Base-by-base conservation (phyloP, 2,113 vertebrate genomes). In the Mionectes macconnelli region DNA sequence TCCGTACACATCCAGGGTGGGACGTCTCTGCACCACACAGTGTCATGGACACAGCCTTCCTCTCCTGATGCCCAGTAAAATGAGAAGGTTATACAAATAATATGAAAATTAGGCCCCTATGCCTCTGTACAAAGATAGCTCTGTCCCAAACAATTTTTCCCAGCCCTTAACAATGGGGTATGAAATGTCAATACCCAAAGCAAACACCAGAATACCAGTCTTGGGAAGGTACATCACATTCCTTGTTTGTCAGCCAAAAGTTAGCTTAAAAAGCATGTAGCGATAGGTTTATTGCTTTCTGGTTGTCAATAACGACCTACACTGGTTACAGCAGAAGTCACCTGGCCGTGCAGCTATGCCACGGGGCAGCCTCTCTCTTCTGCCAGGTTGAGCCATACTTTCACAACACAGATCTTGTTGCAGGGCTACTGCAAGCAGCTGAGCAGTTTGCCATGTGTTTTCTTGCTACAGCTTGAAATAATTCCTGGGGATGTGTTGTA, bases 1-100 rank as follows among this genome's bases (percentile, higher is more conserved):
- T 64, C 25, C 0, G 49, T 12, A 53, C 0, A 0, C 11, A 53
- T 2, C 31, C 5, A 1, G 14, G 42, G 18, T 3, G 2, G 30
- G 59, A 80, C 15, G 14, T 28, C 27, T 44, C 49, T 40, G 25
- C 28, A 35, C 22, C 44, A 47, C 39, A 28, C 14, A 19, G 27
- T 3, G 2, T 15, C 69, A 72, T 0, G 0, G 66, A 39, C 39
- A 25, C 2, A 5, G 23, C 24, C 44, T 79, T 59, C 25, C 77
- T 63, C 21, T 74, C n/a, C 47, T 28, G 12, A n/a, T 4, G 0
- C n/a, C 35, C 53, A 49, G 31, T 23, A 53, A 87, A 81, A 75
- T 37, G 24, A 93, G 55, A 35, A 67, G 22, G 40, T 19, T 19
- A 33, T 6, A 25, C 47, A 91, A 81, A 92, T n/a, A 82, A 49